Percentiles rank a stretch among this genome's conserved stretches.
phyloP scores from a whole-genome alignment of 2,113 vertebrate genomes.

The Phylloscopus trochiloides region DNA sequence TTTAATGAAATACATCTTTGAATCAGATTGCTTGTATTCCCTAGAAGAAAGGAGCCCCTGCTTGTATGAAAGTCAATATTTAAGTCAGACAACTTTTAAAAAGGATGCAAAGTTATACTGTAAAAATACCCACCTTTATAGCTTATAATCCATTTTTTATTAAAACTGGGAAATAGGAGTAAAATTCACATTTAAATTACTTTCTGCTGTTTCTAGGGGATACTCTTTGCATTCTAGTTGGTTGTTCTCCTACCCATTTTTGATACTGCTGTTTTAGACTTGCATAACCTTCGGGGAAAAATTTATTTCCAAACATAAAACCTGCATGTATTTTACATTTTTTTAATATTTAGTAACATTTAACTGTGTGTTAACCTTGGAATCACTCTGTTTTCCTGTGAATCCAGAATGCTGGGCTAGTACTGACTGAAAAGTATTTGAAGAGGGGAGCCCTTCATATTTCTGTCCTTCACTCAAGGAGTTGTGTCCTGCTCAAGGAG shows the following conservation, averaged over 20 bases:
- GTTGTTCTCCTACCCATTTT: not conserved
- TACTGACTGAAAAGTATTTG: not conserved
- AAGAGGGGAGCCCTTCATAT: not conserved
- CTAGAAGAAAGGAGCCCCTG: not conserved
- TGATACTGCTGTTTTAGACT: not conserved
- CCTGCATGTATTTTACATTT: not conserved
- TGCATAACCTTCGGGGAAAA: not conserved
- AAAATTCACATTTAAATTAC: conserved; percentile 30
- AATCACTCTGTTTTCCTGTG: conserved; percentile 4
- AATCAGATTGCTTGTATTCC: not conserved
- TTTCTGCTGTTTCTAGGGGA: conserved; percentile 40
- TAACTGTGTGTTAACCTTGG: not conserved
- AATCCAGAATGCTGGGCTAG: not conserved
- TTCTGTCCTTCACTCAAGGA: not conserved
- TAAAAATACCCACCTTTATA: conserved; percentile 29
- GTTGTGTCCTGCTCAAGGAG: not conserved
- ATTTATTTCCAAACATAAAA: conserved; percentile 10
- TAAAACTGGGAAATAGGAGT: conserved; percentile 23
- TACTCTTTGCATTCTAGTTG: not conserved
- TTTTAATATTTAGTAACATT: not conserved
- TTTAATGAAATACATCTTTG: not conserved
- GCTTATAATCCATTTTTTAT: conserved; percentile 60
- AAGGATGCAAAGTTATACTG: conserved; percentile 20
- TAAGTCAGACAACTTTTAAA: conserved; percentile 21
- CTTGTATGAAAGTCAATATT: conserved; percentile 35